phyloP scores from a whole-genome alignment of 2,113 vertebrate species.

The Chloebia gouldiae region DNA sequence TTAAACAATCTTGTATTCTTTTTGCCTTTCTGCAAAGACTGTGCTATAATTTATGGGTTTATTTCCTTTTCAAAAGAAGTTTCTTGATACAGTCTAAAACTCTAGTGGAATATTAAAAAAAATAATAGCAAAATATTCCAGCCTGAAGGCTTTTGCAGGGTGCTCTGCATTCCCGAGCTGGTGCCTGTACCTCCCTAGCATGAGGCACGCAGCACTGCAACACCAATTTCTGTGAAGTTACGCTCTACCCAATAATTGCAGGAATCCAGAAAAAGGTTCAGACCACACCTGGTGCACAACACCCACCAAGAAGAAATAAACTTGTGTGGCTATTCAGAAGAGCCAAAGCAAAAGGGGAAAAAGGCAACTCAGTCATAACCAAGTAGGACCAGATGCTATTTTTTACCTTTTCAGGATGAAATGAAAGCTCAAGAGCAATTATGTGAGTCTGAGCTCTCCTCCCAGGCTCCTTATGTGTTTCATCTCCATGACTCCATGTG shows the following conservation, averaged over 20 bases:
- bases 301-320: background rate
- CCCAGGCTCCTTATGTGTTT: background rate
- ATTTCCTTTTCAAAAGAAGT: slow-evolving; percentile 42
- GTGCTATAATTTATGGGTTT: slow-evolving; percentile 31
- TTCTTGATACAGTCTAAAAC: slow-evolving; percentile 18
- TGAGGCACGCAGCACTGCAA: background rate
- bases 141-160: background rate
- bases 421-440: background rate
- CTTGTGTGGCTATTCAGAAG: background rate
- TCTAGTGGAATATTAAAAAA: background rate
- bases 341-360: background rate
- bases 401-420: background rate
- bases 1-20: slow-evolving; percentile 52
- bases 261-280: background rate
- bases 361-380: background rate
- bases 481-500: background rate
- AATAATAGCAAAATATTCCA: background rate
- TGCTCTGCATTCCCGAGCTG: background rate
- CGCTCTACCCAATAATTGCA: background rate
- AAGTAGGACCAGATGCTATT: background rate
- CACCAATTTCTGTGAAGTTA: background rate
- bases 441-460: background rate
- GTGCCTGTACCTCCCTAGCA: background rate
- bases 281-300: background rate
- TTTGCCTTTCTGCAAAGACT: slow-evolving; percentile 58